These are phyloP conservation scores for Henricia sp. DNA, from an alignment of 53 echinoderm and acorn worm genomes.

Conservation along the genomic window DNA sequence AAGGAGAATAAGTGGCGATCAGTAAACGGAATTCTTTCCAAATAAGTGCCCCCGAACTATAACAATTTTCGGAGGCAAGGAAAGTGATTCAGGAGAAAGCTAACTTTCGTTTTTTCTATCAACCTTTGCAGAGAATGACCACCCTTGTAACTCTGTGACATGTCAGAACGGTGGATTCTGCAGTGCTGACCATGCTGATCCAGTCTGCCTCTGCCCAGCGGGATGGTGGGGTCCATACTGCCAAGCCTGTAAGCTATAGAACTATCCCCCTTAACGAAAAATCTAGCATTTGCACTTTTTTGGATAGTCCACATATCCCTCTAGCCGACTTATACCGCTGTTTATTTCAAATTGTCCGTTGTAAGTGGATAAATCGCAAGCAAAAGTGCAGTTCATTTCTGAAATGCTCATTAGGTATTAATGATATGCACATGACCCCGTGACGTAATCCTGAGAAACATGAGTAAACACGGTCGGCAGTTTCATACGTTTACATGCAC, in stretches of 20 bases:
- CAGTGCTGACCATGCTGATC: conserved; percentile 25
- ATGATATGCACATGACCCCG: no score
- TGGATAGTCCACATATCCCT: neutral
- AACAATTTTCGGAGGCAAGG: no score
- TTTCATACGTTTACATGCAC: no score
- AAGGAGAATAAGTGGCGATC: no score
- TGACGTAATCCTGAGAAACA: no score
- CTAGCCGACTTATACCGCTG: neutral
- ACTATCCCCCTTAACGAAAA: neutral
- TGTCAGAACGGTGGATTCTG: conserved; percentile 38
- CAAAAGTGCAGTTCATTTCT: no score
- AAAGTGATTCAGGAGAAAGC: no score
- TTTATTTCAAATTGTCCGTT: no score
- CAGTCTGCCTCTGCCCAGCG: conserved; percentile 28
- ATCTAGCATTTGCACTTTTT: neutral
- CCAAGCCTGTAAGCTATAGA: conserved; percentile 10
- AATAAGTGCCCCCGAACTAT: neutral
- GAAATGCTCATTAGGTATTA: no score
- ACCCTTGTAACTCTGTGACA: neutral
- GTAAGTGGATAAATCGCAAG: no score
- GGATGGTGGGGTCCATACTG: conserved; percentile 32
- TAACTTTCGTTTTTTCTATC: neutral
- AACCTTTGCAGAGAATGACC: conserved; percentile 20
- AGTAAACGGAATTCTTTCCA: no score
- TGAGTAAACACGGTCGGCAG: no score